Conservation (phyloP, 2,113 vertebrate genomes). For the Thunnus thynnus region DNA sequence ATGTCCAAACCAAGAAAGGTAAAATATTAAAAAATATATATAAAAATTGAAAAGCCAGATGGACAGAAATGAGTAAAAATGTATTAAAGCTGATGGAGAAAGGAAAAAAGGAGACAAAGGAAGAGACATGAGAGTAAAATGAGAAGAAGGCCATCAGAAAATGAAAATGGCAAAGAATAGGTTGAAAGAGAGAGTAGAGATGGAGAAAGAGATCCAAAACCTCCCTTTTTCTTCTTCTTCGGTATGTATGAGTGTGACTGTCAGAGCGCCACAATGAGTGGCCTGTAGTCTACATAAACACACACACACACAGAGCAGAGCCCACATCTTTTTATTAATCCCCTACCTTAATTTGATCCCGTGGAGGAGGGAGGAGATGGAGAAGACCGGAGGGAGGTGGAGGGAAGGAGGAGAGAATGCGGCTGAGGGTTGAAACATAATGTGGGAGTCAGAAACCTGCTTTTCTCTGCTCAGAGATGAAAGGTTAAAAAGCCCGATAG, state of each 20-base stretch:
- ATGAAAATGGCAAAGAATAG: conserved; percentile 33
- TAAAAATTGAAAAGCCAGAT: not conserved
- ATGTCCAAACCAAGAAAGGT: not conserved
- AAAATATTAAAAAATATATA: not conserved
- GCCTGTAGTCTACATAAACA: conserved; percentile 35
- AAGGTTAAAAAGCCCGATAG: conserved; percentile 71
- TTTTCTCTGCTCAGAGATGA: conserved; percentile 60
- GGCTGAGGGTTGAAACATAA: conserved; percentile 54
- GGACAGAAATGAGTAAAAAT: not conserved
- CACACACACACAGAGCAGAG: conserved; percentile 48
- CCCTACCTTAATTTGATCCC: conserved; percentile 60
- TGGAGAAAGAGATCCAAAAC: conserved; percentile 3
- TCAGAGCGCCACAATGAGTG: conserved; percentile 26
- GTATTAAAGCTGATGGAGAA: conserved; percentile 24
- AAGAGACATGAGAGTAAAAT: conserved; percentile 38
- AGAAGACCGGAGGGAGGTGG: conserved; percentile 14
- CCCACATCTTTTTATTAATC: conserved; percentile 60
- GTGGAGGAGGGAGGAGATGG: conserved; percentile 34
- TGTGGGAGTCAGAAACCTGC: conserved; percentile 66
- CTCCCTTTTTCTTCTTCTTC: conserved; percentile 21
- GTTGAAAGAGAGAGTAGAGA: conserved; percentile 24
- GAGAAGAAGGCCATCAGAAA: conserved; percentile 40
- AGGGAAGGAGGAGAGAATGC: conserved; percentile 11
- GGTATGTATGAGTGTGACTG: conserved; percentile 12
- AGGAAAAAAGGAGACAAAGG: conserved; percentile 38